These are phyloP conservation scores for Pachypanchax playfairii DNA, from an alignment of 2,113 vertebrate species.

Conservation along the genomic window DNA sequence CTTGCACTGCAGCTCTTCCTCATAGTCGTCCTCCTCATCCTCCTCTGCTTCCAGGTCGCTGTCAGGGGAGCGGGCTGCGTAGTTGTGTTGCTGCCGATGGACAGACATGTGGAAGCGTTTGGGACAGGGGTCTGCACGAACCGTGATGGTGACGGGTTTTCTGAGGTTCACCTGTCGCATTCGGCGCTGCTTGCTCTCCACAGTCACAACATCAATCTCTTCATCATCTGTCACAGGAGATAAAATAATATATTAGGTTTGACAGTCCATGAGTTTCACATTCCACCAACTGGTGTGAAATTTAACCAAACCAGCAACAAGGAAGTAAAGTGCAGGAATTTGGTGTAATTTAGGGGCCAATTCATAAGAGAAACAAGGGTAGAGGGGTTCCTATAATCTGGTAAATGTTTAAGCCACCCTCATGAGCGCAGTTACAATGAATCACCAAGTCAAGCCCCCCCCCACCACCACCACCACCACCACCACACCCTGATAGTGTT, in stretches of 20 bases:
- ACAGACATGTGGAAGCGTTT: slow-evolving; percentile 93
- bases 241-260: slow-evolving; percentile 34
- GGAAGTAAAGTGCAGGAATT: slow-evolving; percentile 49
- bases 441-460: slow-evolving; percentile 41
- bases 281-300: background rate
- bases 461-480: slow-evolving; percentile 38
- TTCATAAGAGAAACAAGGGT: too few species aligned
- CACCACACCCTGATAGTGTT: slow-evolving; percentile 57
- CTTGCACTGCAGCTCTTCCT: slow-evolving; percentile 63
- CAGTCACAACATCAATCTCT: slow-evolving; percentile 93
- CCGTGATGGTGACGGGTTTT: slow-evolving; percentile 89
- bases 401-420: slow-evolving; percentile 26
- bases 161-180: slow-evolving; percentile 80
- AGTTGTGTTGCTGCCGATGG: slow-evolving; percentile 97
- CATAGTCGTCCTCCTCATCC: slow-evolving; percentile 13
- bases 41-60: slow-evolving; percentile 63
- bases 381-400: slow-evolving; percentile 32
- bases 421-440: slow-evolving; percentile 44
- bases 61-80: slow-evolving; percentile 90
- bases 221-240: slow-evolving; percentile 68
- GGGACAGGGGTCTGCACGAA: slow-evolving; percentile 88
- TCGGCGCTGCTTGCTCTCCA: slow-evolving; percentile 91
- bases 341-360: slow-evolving; percentile 46
- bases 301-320: slow-evolving; percentile 10
- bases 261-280: background rate